Conservation (phyloP, 2,797 vertebrate genomes). For the Galago senegalensis region DNA sequence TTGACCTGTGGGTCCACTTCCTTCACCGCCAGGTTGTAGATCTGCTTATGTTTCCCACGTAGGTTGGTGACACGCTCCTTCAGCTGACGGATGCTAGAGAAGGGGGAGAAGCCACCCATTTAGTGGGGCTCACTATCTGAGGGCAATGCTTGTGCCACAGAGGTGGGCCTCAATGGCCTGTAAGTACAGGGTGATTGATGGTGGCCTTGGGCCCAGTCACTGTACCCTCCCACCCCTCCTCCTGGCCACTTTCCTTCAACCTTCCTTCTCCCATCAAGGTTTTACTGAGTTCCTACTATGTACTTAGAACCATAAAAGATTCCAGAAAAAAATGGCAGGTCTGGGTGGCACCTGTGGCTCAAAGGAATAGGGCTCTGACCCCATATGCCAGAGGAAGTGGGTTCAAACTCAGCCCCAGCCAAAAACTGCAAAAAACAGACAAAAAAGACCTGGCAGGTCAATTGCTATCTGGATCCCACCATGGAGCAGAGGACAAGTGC, state of each 20-base stretch:
- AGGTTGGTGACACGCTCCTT: constrained; percentile 94
- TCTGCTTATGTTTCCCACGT: constrained; percentile 92
- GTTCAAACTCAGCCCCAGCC: no score
- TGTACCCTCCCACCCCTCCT: background rate
- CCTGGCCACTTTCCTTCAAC: background rate
- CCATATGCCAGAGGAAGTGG: no score
- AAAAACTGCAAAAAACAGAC: no score
- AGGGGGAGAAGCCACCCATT: background rate
- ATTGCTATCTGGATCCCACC: background rate
- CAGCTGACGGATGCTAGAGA: constrained; percentile 95
- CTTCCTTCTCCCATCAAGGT: no score
- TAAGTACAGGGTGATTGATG: background rate
- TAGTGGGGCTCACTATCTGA: background rate
- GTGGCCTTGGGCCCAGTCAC: background rate
- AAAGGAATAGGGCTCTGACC: no score
- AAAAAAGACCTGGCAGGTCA: background rate
- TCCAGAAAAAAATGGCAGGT: background rate
- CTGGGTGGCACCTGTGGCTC: no score
- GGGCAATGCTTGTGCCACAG: no score
- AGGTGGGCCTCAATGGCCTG: background rate
- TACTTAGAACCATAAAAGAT: background rate
- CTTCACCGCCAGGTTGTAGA: constrained; percentile 92
- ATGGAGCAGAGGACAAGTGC: background rate
- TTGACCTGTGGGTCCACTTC: constrained; percentile 94
- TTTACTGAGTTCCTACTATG: background rate